phyloP scores from a whole-genome alignment of 1,140 invertebrate genomes.

The Parasteatoda tepidariorum region DNA sequence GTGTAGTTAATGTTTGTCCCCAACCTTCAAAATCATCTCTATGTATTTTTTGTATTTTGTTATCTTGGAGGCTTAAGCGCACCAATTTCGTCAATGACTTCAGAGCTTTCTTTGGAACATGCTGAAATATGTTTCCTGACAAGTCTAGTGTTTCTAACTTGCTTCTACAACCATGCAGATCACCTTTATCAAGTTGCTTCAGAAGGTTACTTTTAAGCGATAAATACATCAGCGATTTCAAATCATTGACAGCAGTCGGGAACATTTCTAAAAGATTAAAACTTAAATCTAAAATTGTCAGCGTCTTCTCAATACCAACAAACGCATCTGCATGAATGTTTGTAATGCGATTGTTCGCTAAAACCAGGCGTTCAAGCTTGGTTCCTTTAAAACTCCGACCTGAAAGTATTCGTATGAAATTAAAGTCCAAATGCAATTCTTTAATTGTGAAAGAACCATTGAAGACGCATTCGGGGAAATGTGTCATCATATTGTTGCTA shows the following conservation, averaged over 20 bases:
- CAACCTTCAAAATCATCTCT: slow-evolving; percentile 82
- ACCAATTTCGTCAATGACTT: slow-evolving; percentile 77
- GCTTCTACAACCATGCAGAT: slow-evolving; percentile 83
- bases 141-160: slow-evolving; percentile 80
- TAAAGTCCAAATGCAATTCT: slow-evolving; percentile 84
- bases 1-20: slow-evolving; percentile 82
- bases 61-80: slow-evolving; percentile 88
- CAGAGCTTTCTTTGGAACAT: slow-evolving; percentile 78
- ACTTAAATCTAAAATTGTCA: slow-evolving; percentile 64
- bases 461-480: slow-evolving; percentile 73
- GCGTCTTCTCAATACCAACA: slow-evolving; percentile 68
- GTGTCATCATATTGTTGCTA: slow-evolving; percentile 80
- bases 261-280: slow-evolving; percentile 69
- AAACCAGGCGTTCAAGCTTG: slow-evolving; percentile 78
- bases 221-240: slow-evolving; percentile 80
- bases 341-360: slow-evolving; percentile 81
- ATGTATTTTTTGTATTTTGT: slow-evolving; percentile 81
- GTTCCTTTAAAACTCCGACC: slow-evolving; percentile 77
- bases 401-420: slow-evolving; percentile 76
- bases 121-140: slow-evolving; percentile 81
- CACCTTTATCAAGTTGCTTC: slow-evolving; percentile 78
- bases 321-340: slow-evolving; percentile 78
- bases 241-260: slow-evolving; percentile 66
- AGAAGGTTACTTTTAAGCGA: slow-evolving; percentile 86
- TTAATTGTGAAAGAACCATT: slow-evolving; percentile 80